Evolutionary conservation across 2,797 vertebrate species (phyloP).

Genomic region (Poecilia velifera): DNA sequence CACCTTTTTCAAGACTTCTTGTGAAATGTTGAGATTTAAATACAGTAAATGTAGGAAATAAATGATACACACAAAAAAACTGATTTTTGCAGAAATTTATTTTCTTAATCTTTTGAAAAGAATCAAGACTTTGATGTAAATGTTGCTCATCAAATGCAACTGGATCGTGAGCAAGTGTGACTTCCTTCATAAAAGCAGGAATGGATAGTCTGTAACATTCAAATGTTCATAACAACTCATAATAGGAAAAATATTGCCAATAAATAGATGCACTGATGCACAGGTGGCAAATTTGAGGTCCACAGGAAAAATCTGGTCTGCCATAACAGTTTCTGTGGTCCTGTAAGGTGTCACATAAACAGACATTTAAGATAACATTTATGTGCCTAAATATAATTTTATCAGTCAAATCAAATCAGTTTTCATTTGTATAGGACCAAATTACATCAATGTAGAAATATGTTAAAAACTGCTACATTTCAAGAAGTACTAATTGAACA

Average conservation of each 20-base stretch:
- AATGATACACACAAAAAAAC: conserved; percentile 47
- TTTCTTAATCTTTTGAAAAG: background rate
- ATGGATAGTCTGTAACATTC: background rate
- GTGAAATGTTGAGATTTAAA: conserved; percentile 44
- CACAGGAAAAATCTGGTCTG: no score
- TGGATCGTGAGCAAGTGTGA: background rate
- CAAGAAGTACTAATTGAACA: no score
- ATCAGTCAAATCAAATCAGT: no score
- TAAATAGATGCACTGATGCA: background rate
- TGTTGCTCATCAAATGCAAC: background rate
- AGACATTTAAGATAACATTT: no score
- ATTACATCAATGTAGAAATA: no score
- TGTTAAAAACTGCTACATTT: no score
- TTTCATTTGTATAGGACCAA: no score
- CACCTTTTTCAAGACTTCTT: conserved; percentile 59
- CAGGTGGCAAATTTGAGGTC: no score
- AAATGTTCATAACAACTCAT: background rate
- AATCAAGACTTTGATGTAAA: background rate
- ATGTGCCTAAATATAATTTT: no score
- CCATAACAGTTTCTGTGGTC: no score
- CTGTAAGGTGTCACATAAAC: no score
- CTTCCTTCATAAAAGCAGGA: background rate
- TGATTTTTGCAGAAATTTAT: background rate
- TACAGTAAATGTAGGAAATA: conserved; percentile 48
- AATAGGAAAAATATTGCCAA: background rate